Evolutionary conservation across 2,888 invertebrate species (phyloP).

Genomic region (Eupithecia subfuscata): DNA sequence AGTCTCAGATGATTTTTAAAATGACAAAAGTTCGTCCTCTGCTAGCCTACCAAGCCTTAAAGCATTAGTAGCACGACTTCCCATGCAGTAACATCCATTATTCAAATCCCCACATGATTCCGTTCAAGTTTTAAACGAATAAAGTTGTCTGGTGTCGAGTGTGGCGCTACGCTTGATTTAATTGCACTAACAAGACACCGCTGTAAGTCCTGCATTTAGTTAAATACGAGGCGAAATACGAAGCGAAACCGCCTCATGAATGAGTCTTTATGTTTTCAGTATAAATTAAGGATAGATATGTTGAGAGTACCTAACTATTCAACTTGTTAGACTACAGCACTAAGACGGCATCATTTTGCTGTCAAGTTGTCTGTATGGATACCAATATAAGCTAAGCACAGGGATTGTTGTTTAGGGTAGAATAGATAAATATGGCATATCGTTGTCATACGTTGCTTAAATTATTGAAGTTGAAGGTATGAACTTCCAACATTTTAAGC

Average conservation of each 20-base stretch:
- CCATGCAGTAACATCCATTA: conserved; percentile 35
- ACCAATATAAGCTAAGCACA: no score
- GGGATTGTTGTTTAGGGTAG: no score
- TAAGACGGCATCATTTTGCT: neutral
- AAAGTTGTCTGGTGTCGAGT: conserved; percentile 50
- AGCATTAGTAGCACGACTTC: conserved; percentile 13
- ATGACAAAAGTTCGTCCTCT: no score
- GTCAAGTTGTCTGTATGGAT: neutral
- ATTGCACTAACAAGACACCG: conserved; percentile 68
- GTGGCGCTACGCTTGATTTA: conserved; percentile 56
- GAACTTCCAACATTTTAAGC: no score
- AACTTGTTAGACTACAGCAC: no score
- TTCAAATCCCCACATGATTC: conserved; percentile 42
- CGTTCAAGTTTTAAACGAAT: conserved; percentile 53
- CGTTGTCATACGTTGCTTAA: no score
- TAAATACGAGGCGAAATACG: conserved; percentile 55
- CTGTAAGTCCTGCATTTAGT: conserved; percentile 61
- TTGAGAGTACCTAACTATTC: neutral
- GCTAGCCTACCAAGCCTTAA: no score
- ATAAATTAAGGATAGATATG: neutral
- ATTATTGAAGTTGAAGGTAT: no score
- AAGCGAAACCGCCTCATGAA: conserved; percentile 39
- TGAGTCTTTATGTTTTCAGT: neutral
- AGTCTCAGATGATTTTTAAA: no score
- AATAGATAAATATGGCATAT: no score